Percentiles rank a stretch among this genome's conserved stretches.
These are phyloP conservation scores for Channa maculata DNA, from an alignment of 2,113 vertebrate genomes.

Conservation along the genomic window DNA sequence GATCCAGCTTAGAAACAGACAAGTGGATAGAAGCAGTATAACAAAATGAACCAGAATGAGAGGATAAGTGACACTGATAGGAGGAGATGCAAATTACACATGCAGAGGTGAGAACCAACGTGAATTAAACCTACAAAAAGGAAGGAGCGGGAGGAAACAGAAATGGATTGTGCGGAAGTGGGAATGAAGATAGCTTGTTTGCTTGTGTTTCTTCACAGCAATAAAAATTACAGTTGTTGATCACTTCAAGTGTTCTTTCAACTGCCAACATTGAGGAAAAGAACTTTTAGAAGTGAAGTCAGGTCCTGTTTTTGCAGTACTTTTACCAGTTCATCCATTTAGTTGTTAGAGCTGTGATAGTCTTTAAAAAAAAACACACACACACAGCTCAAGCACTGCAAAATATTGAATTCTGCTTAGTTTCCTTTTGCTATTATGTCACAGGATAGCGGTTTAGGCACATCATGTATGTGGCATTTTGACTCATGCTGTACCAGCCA, in stretches of 20 bases:
- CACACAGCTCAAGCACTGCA: no score
- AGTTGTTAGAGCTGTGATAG: no score
- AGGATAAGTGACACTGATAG: slow-evolving; percentile 36
- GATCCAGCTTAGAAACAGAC: slow-evolving; percentile 39
- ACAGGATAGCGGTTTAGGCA: no score
- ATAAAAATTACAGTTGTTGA: slow-evolving; percentile 34
- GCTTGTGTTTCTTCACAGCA: slow-evolving; percentile 1
- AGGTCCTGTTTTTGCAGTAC: neutral
- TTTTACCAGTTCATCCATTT: neutral
- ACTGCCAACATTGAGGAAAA: neutral
- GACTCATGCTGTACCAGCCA: neutral
- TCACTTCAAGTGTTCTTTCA: neutral
- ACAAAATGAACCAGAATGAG: slow-evolving; percentile 29
- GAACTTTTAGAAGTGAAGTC: neutral
- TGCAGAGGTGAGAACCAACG: slow-evolving; percentile 18
- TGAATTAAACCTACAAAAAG: neutral
- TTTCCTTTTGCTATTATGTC: no score
- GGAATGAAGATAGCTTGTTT: slow-evolving; percentile 29
- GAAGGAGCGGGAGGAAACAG: neutral
- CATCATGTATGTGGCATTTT: no score
- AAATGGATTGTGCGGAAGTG: slow-evolving; percentile 7
- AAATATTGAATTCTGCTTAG: no score
- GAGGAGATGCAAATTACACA: slow-evolving; percentile 13
- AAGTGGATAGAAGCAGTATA: slow-evolving; percentile 19
- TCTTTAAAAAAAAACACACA: no score